phyloP scores from a whole-genome alignment of 2,888 invertebrate genomes.

The Lasioglossum zephyrum region DNA sequence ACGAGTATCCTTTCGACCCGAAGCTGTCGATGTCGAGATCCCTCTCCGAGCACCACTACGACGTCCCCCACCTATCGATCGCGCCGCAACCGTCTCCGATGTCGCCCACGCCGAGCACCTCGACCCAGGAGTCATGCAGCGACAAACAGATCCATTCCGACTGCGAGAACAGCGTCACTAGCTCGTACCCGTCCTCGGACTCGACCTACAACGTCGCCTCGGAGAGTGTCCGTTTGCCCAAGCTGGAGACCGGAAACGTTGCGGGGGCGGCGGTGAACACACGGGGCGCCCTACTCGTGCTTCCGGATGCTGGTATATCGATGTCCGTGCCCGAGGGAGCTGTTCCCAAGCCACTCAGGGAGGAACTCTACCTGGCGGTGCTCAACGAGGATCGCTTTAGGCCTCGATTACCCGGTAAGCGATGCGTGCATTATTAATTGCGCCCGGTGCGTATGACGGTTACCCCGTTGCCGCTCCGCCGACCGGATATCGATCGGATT shows the following conservation, averaged over 20 bases:
- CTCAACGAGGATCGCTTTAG: slow-evolving; percentile 96
- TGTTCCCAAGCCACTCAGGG: slow-evolving; percentile 91
- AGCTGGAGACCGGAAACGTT: slow-evolving; percentile 82
- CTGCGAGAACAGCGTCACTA: slow-evolving; percentile 83
- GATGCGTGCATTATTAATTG: slow-evolving; percentile 47
- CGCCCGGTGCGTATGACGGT: slow-evolving; percentile 34
- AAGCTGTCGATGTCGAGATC: slow-evolving; percentile 87
- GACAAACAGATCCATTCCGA: slow-evolving; percentile 83
- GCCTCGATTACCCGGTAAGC: slow-evolving; percentile 90
- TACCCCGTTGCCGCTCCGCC: neutral
- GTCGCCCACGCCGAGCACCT: slow-evolving; percentile 83
- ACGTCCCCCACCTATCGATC: slow-evolving; percentile 93
- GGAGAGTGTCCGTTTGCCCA: slow-evolving; percentile 89
- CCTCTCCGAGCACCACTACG: slow-evolving; percentile 94
- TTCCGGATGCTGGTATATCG: slow-evolving; percentile 93
- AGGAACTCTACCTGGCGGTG: slow-evolving; percentile 95
- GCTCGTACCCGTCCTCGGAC: slow-evolving; percentile 85
- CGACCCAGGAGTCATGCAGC: slow-evolving; percentile 83
- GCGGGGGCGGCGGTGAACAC: slow-evolving; percentile 82
- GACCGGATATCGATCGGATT: slow-evolving; percentile 4
- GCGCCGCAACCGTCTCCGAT: slow-evolving; percentile 83
- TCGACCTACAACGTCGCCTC: slow-evolving; percentile 93
- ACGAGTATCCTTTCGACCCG: slow-evolving; percentile 91
- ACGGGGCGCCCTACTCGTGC: slow-evolving; percentile 80
- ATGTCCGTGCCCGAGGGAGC: slow-evolving; percentile 95